Base-by-base conservation (phyloP, 2,113 vertebrate species). In the Podiceps cristatus region DNA sequence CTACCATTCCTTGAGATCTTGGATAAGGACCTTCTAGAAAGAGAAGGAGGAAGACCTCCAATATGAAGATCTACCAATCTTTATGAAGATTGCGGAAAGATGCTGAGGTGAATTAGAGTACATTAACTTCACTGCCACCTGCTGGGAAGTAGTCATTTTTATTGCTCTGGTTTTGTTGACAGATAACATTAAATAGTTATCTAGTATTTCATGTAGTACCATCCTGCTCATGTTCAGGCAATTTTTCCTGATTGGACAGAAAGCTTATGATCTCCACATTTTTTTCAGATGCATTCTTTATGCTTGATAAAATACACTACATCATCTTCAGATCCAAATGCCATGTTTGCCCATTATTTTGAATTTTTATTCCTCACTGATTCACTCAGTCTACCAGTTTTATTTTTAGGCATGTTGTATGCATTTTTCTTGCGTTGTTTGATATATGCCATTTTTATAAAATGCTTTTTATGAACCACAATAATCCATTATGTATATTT, bases 61-160 rank as follows among this genome's bases (percentile, higher is more conserved):
- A 4, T 18, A 15, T 18, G 16, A 77, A 86, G 68, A 90, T 28
- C 27, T 69, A 42, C 25, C 27, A 59, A 1, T 24, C n/a, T 76
- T 76, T 47, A n/a, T 25, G 23, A 86, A 77, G 40, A 69, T 5
- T 88, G 33, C 24, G 79, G 53, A 66, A 82, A 29, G 69, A 56
- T 59, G 11, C 19, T 44, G 49, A 88, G 63, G 53, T 59, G 56
- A 47, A 63, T 58, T 58, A 52, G n/a, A 76, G 62, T 75, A 55
- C 17, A 5, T 77, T 85, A 91, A 27, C 44, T 87, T 88, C 71
- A 86, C 71, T 96, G 95, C 83, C 90, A 93, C 63, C 96, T 96
- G 79, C 91, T 95, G 90, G 92, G 88, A 96, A 86, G 15, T 44
- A 69, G 50, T 62, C 3, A 37, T 80, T 92, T 79, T 82, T 31